Evolutionary conservation across 2,888 invertebrate species (phyloP).

Genomic region (Vannuccia rotundouncinata): DNA sequence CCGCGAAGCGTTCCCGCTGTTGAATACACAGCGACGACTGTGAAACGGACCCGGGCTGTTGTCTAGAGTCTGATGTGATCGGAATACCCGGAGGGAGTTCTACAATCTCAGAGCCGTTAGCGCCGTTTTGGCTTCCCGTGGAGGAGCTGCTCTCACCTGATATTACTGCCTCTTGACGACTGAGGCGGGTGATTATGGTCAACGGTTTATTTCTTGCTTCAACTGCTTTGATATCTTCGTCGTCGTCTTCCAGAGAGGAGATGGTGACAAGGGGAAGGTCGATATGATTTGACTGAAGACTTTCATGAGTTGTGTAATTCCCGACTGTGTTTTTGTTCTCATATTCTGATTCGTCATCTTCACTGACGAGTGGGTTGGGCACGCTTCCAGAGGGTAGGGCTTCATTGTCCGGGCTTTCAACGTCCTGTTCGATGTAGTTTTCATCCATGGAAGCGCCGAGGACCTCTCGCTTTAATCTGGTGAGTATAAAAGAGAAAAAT

Average conservation of each 20-base stretch:
- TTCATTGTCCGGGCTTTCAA: neutral
- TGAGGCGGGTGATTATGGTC: neutral
- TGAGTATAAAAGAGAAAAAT: neutral
- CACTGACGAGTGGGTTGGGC: neutral
- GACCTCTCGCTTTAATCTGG: neutral
- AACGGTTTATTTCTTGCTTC: too few species aligned
- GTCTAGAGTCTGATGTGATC: neutral
- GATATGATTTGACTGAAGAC: too few species aligned
- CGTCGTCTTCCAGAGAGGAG: too few species aligned
- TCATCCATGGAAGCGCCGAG: neutral
- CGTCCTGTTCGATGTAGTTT: neutral
- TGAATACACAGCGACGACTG: neutral
- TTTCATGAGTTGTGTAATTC: too few species aligned
- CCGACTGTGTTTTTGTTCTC: too few species aligned
- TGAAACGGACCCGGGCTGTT: neutral
- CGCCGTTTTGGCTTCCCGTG: neutral
- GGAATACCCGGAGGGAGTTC: too few species aligned
- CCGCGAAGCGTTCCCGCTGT: too few species aligned
- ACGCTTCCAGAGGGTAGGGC: too few species aligned
- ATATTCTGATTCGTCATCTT: neutral
- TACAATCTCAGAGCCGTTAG: neutral
- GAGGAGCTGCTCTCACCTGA: neutral
- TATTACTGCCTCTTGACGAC: neutral
- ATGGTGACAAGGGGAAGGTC: too few species aligned
- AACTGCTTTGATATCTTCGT: too few species aligned